Base-by-base conservation (phyloP, 1,140 invertebrate genomes). In the Hylyphantes graminicola region DNA sequence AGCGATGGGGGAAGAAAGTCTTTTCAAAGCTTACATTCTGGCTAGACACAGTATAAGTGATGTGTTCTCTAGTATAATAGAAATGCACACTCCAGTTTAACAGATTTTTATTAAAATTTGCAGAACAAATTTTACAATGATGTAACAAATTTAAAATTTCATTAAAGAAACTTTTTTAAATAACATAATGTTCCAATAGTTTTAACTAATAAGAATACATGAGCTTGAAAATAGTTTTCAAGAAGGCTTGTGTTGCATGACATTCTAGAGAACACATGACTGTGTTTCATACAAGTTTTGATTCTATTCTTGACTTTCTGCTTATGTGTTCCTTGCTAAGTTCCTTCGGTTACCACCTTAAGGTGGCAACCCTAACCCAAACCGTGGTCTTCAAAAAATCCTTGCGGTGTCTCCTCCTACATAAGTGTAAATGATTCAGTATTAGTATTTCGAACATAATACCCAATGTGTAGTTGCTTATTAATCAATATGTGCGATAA, bases 351-450 rank as follows among this genome's bases (percentile, higher is more conserved):
- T 59, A 53, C 13, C 48, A 53, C 57, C 57, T 51, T 35, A 35
- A 51, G 8, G 19, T 13, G 8, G 13, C 51, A 21, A 19, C 61
- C 11, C 88, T 96, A 99, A 88, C 97, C 97, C 87, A 99, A 93
- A 86, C 97, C 97, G 90, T 98, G 96, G 92, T 99, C 97, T 90
- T 99, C 97, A 90, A 99, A 99, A 91, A 99, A 97, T 88, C 97
- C 97, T 92, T 98, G 97, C 68, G 96, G 97, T 63, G 97, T 98
- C 92, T 98, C 97, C 91, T 99, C 97, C 97, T 99, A 92, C 89
- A 95, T 85, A 67, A 73, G 72, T 73, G 63, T 64, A 70, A 85
- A 75, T 57, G 67, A n/a, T 74, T 57, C 64, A 65, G 17, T 81
- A 35, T 78, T 12, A 75, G 48, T 70, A 70, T 35, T 12, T 50